Base-by-base conservation (phyloP, 2,888 invertebrate genomes). In the Glaucopsyche alexis region DNA sequence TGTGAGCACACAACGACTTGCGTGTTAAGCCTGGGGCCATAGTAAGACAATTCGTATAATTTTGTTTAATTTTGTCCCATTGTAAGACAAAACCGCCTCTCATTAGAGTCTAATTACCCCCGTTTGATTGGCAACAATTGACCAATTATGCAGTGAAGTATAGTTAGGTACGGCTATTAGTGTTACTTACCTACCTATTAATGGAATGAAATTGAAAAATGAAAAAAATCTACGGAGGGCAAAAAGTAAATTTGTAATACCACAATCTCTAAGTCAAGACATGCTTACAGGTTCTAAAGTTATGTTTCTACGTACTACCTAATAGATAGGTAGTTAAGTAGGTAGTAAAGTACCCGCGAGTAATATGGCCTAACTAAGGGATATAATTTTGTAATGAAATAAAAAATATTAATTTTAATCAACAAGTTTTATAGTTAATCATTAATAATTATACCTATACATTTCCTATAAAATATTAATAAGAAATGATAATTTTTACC, bases 101-200 rank as follows among this genome's bases (percentile, higher is more conserved):
- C 60, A 60, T 60, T 60, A 60, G 16, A 42, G n/a, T 66, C n/a
- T 42, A 42, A 66, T 66, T 66, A 66, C 66, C 7, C 42, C 14
- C 40, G 42, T 66, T 66, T 66, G 66, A 66, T 66, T 66, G 66
- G 42, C n/a, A 66, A 66, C 42, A 66, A 66, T 66, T 66, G 66
- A 66, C n/a, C 66, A 66, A 66, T 66, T 66, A 66, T n/a, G 40
- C 42, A 8, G 65, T 40, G 16, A 42, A 42, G 40, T 29, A n/a
- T 40, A 65, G 65, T 16, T 42, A 66, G 42, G 8, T n/a, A n/a
- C n/a, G 40, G 66, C n/a, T 42, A 66, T 42, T 66, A 42, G n/a
- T 42, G 65, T n/a, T 66, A 42, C 40, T 42, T 42, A n/a, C n/a
- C n/a, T n/a, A n/a, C n/a, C n/a, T 42, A 66, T 40, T 40, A 65